These are phyloP conservation scores for Nymphalis polychloros DNA, from an alignment of 2,888 invertebrate species.

Conservation along the genomic window DNA sequence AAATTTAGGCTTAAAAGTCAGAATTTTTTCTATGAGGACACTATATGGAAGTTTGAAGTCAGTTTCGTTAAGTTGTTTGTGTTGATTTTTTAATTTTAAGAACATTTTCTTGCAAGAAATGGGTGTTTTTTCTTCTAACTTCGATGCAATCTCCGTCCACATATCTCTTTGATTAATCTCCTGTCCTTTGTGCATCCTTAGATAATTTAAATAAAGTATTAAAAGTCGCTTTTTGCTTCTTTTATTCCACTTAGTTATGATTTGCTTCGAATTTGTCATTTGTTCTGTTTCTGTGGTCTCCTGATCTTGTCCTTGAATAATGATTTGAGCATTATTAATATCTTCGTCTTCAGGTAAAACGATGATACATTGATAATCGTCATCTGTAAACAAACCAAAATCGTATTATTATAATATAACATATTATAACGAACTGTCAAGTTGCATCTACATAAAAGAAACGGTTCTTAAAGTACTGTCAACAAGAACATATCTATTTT, in stretches of 20 bases:
- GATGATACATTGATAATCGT: constrained; percentile 73
- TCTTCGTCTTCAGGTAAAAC: constrained; percentile 71
- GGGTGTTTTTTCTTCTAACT: constrained; percentile 56
- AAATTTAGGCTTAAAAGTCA: constrained; percentile 58
- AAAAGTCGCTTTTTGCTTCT: constrained; percentile 59
- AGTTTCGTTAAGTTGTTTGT: constrained; percentile 46
- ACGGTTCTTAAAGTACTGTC: too few relatives aligned
- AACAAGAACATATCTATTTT: too few relatives aligned
- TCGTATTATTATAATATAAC: neutral
- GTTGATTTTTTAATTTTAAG: constrained; percentile 55
- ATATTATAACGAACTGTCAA: too few relatives aligned
- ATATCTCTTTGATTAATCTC: constrained; percentile 58
- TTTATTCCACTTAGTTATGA: constrained; percentile 59
- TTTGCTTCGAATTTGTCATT: constrained; percentile 26
- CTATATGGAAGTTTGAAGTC: constrained; percentile 46
- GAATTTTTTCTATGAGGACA: constrained; percentile 56
- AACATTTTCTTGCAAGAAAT: constrained; percentile 63
- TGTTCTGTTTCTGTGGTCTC: constrained; percentile 11
- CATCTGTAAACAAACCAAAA: constrained; percentile 55
- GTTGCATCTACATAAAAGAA: too few relatives aligned
- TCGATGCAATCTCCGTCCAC: constrained; percentile 63
- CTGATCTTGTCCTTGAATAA: constrained; percentile 42
- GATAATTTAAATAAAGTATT: constrained; percentile 60
- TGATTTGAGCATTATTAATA: constrained; percentile 52
- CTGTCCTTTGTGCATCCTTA: constrained; percentile 55